A percentile compares a stretch with the other conserved stretches of the same genome.
Conservation (phyloP, 2,888 invertebrate genomes). For the Apoda limacodes region DNA sequence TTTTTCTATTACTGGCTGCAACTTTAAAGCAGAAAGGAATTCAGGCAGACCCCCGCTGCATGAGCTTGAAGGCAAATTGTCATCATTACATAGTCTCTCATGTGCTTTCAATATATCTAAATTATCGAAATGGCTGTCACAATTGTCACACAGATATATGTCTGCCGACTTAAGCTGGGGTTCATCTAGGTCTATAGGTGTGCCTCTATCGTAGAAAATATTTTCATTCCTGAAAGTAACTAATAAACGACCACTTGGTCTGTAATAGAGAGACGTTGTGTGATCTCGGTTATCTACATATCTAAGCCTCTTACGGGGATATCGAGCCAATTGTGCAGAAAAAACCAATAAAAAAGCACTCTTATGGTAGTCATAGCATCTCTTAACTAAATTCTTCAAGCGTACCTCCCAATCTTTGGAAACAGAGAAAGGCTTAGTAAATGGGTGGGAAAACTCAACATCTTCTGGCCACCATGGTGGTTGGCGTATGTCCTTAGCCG, state of each 20-base stretch:
- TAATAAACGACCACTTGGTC: constrained; percentile 72
- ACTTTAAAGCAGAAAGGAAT: constrained; percentile 49
- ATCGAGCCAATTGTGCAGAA: constrained; percentile 75
- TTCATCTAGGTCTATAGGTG: constrained; percentile 43
- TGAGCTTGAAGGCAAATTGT: constrained; percentile 28
- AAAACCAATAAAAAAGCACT: constrained; percentile 78
- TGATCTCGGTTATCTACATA: constrained; percentile 80
- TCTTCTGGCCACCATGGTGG: constrained; percentile 80
- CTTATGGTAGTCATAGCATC: constrained; percentile 79
- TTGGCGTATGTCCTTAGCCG: constrained; percentile 65
- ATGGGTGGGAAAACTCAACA: constrained; percentile 74
- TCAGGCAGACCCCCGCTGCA: constrained; percentile 42
- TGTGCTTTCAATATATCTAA: constrained; percentile 44
- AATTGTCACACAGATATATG: constrained; percentile 80
- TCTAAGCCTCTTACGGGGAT: constrained; percentile 72
- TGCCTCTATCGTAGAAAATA: constrained; percentile 61
- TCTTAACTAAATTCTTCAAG: constrained; percentile 74
- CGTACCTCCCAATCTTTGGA: constrained; percentile 70
- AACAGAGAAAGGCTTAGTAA: constrained; percentile 59
- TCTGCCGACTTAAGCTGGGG: constrained; percentile 72
- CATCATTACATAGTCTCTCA: constrained; percentile 58
- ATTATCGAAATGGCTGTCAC: constrained; percentile 78
- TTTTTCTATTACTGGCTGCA: constrained; percentile 31
- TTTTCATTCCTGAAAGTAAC: constrained; percentile 84
- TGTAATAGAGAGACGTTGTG: constrained; percentile 78